These are phyloP conservation scores for Rapana venosa DNA, from an alignment of 2,888 invertebrate genomes.

Conservation along the genomic window DNA sequence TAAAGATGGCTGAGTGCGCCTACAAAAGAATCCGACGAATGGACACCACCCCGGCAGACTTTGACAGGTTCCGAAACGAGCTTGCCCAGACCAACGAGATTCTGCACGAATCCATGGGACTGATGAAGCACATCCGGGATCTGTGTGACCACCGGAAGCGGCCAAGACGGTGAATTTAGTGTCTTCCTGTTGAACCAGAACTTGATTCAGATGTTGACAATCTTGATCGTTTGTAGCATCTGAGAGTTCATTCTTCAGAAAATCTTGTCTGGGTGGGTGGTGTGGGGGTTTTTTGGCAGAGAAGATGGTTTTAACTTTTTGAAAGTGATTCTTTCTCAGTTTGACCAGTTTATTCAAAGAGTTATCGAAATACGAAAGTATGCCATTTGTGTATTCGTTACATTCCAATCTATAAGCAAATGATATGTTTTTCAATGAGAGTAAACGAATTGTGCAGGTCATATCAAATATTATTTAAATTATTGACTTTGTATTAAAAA, in stretches of 20 bases:
- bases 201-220: background rate
- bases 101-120: constrained; percentile 58
- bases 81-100: constrained; percentile 61
- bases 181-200: background rate
- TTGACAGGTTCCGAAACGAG: constrained; percentile 63
- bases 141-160: constrained; percentile 59
- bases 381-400: too few species aligned
- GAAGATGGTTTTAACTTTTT: too few species aligned
- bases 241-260: too few species aligned
- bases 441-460: background rate
- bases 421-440: background rate
- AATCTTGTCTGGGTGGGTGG: too few species aligned
- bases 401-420: too few species aligned
- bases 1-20: constrained; percentile 66
- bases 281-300: too few species aligned
- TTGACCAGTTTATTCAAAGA: too few species aligned
- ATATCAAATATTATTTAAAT: background rate
- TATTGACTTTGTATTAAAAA: background rate
- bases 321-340: too few species aligned
- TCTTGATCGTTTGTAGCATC: background rate
- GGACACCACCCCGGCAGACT: constrained; percentile 58
- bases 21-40: constrained; percentile 61
- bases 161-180: constrained; percentile 25
- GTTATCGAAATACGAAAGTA: too few species aligned
- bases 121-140: constrained; percentile 60